phyloP scores from a whole-genome alignment of 2,888 invertebrate species.

The Athripsodes cinereus region DNA sequence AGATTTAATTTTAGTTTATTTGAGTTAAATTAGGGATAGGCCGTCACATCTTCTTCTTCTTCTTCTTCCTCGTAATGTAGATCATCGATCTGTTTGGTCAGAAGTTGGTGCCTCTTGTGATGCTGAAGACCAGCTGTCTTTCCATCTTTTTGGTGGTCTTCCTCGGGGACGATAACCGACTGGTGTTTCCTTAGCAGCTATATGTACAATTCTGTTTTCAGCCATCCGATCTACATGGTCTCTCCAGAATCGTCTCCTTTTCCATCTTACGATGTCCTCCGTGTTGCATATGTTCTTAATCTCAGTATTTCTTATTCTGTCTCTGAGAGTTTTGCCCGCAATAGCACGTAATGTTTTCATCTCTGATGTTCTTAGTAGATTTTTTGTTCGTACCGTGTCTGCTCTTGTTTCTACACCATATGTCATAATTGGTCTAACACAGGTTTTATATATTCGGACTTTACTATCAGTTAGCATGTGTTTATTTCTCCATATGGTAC shows the following conservation, averaged over 20 bases:
- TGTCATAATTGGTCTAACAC: neutral
- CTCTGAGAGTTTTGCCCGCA: neutral
- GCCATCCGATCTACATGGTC: neutral
- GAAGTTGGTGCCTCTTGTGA: neutral
- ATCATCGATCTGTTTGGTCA: neutral
- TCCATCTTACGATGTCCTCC: slow-evolving; percentile 1
- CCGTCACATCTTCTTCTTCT: no score
- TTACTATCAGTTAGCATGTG: neutral
- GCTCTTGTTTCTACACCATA: neutral
- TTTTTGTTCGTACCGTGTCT: neutral
- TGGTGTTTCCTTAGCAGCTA: neutral
- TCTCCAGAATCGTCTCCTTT: neutral
- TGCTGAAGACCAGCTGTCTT: neutral
- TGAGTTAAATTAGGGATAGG: no score
- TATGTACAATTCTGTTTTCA: neutral
- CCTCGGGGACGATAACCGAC: neutral
- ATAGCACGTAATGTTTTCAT: neutral
- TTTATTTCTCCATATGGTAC: neutral
- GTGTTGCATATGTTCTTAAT: neutral
- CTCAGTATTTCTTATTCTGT: neutral
- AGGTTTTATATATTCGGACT: neutral
- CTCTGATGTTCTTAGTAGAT: neutral
- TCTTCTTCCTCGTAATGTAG: slow-evolving; percentile 3
- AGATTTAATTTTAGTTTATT: no score
- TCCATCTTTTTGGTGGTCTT: neutral